A percentile compares a stretch with the other conserved stretches of the same genome.
phyloP scores from a whole-genome alignment of 1,140 invertebrate genomes.

The Ruditapes philippinarum region DNA sequence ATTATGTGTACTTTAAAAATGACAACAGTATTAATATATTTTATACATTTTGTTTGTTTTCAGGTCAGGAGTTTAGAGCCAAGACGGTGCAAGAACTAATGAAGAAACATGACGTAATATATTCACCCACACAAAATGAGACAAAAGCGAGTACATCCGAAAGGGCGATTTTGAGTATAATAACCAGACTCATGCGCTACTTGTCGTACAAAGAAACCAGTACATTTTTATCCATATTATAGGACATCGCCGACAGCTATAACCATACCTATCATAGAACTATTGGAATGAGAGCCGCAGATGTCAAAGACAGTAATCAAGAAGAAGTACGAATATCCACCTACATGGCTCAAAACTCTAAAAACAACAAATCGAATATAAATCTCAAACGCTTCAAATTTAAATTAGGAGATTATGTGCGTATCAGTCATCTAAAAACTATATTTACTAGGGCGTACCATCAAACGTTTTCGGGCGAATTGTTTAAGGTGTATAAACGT shows the following conservation, averaged over 20 bases:
- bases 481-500: conserved; percentile 14
- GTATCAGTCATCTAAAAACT: conserved; percentile 5
- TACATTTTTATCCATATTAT: neutral
- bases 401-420: too few species aligned
- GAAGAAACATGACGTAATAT: neutral
- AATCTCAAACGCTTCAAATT: too few species aligned
- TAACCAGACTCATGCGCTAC: neutral
- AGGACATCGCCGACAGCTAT: conserved; percentile 14
- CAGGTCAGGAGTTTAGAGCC: neutral
- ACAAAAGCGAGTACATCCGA: conserved; percentile 11
- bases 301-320: conserved; percentile 16
- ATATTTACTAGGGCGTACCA: too few species aligned
- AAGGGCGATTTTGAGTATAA: neutral
- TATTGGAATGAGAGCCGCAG: neutral
- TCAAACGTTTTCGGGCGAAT: neutral
- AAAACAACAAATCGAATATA: neutral
- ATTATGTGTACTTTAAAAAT: too few species aligned
- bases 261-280: conserved; percentile 31
- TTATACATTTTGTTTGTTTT: neutral
- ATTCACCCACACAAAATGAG: conserved; percentile 9
- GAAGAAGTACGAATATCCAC: conserved; percentile 17
- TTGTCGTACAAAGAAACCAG: neutral
- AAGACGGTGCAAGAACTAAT: neutral
- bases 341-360: conserved; percentile 8
- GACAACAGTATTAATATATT: neutral